Base-by-base conservation (phyloP, 1,140 invertebrate genomes). In the Formica exsecta region DNA sequence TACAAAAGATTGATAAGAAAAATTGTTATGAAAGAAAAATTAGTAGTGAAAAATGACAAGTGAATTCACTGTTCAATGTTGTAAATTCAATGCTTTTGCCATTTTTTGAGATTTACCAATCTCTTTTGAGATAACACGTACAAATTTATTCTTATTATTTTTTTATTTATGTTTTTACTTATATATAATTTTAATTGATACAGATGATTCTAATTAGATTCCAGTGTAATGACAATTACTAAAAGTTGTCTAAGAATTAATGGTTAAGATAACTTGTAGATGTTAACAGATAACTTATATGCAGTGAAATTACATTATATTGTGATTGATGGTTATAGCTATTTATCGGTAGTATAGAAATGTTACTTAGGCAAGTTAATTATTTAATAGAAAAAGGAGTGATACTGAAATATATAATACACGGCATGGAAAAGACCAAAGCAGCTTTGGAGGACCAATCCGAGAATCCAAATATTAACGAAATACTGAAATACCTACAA, bases 401-500 rank as follows among this genome's bases (percentile, higher is more conserved):
- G 57, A 93, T 97, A 48, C 87, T 97, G 2, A 95, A 95, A 65
- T 96, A 96, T 83, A 90, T 96, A n/a, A 93, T 96, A 36, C 92
- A 92, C 62, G 96, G 96, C 41, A 85, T 96, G 3, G 95, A 96
- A 70, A 94, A 95, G 65, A 93, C 95, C 2, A 96, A 96, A 86
- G 93, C 95, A 68, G 77, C 95, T 88, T 93, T 77, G 92, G 83
- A 38, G 6, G 16, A 76, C 0, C 16, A 64, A 4, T 6, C 36
- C 0, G 48, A 54, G 2, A 38, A 32, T 73, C 83, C 93, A 32
- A 93, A 94, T n/a, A 92, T 95, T 2, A 90, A 93, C 22, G 93
- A 95, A 70, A 89, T 97, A 51, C 91, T 97, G 62, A 90, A 95
- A 7, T 96, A 96, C 80, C 94, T 97, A 57, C 93, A 96, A 88